A percentile compares a stretch with the other conserved stretches of the same genome.
phyloP scores from a whole-genome alignment of 2,113 vertebrate species.

The Progne subis region DNA sequence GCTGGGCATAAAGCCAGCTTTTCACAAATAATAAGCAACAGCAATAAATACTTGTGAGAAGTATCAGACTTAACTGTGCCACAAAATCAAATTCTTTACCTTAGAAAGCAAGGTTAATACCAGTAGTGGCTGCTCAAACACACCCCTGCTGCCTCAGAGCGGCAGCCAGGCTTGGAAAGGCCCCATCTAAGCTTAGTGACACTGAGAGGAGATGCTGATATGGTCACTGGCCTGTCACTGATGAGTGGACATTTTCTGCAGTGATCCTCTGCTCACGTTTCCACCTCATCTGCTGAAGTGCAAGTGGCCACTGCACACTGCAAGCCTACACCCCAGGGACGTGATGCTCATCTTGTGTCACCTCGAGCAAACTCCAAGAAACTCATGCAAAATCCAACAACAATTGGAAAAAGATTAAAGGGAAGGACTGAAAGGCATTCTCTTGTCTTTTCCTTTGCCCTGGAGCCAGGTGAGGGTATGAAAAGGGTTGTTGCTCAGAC shows the following conservation, averaged over 20 bases:
- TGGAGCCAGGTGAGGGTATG: neutral
- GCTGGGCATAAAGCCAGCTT: neutral
- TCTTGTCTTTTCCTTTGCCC: neutral
- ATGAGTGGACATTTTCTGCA: neutral
- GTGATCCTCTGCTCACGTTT: neutral
- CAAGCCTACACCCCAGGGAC: neutral
- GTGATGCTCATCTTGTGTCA: fast-evolving
- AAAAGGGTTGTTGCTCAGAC: neutral
- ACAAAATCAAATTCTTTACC: neutral
- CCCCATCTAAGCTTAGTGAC: neutral
- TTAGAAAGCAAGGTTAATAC: neutral
- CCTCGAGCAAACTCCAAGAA: neutral
- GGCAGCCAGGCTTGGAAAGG: neutral
- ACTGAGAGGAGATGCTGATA: neutral
- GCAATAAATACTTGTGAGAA: neutral
- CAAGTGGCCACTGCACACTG: fast-evolving
- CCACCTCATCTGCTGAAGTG: neutral
- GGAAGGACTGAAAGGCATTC: neutral
- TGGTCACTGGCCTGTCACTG: neutral
- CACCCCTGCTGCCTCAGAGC: neutral
- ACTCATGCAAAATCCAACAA: neutral
- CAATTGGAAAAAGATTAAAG: neutral
- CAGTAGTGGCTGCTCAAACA: neutral
- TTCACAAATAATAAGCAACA: neutral
- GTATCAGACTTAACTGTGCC: neutral